phyloP scores from a whole-genome alignment of 1,140 invertebrate species.

The Hetaerina americana region DNA sequence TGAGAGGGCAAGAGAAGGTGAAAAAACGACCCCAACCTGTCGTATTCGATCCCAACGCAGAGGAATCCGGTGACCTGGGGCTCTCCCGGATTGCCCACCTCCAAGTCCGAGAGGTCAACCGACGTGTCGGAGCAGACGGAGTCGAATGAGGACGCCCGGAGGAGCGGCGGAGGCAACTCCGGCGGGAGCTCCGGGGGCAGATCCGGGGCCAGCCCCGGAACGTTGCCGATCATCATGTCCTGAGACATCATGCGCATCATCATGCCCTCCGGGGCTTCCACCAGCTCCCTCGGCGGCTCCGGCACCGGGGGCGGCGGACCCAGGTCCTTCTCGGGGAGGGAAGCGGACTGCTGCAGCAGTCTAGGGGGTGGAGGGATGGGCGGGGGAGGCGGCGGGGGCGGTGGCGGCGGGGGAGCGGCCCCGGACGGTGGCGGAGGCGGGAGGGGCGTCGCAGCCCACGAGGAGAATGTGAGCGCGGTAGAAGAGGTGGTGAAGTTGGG shows the following conservation, averaged over 20 bases:
- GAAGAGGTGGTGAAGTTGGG: background rate
- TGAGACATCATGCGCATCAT: constrained; percentile 15
- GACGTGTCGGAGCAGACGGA: constrained; percentile 73
- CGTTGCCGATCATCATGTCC: background rate
- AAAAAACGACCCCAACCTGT: too few species aligned
- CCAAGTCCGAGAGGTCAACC: constrained; percentile 52
- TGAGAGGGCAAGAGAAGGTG: too few species aligned
- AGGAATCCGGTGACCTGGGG: constrained; percentile 60
- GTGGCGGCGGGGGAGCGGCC: constrained; percentile 28
- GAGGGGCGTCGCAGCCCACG: constrained; percentile 7
- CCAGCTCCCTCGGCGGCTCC: constrained; percentile 26
- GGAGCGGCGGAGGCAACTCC: constrained; percentile 22
- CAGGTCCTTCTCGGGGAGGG: constrained; percentile 6
- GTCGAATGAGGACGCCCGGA: constrained; percentile 64
- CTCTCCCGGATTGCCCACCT: constrained; percentile 30
- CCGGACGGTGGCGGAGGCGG: constrained; percentile 17
- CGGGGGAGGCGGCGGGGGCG: constrained; percentile 24
- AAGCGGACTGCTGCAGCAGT: background rate
- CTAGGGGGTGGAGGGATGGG: too few species aligned
- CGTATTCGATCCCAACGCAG: constrained; percentile 63
- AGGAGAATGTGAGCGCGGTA: background rate
- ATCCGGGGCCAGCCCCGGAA: background rate
- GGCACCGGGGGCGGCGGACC: constrained; percentile 21
- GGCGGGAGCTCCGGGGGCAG: background rate
- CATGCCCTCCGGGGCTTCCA: constrained; percentile 22